Conservation (phyloP, 2,797 vertebrate species). For the Nannoperca australis region DNA sequence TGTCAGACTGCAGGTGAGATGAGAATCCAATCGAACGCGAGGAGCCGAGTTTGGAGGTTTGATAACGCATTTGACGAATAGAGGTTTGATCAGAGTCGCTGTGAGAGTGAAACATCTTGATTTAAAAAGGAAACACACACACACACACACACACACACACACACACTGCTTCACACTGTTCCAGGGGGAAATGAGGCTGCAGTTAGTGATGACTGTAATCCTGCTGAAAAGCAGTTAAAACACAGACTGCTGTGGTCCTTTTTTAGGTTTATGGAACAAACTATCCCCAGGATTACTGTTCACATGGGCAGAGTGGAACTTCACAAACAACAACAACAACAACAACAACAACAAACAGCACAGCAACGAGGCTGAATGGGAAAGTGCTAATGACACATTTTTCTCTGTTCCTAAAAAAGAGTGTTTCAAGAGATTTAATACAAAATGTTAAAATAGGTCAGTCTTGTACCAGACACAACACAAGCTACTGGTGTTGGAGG, state of each 20-base stretch:
- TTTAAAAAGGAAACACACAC: background rate
- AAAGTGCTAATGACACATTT: background rate
- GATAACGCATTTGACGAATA: background rate
- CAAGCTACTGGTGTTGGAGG: background rate
- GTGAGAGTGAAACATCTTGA: background rate
- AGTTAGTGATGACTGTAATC: constrained; percentile 59
- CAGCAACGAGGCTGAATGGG: background rate
- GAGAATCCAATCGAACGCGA: constrained; percentile 1
- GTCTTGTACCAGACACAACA: background rate
- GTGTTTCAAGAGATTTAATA: background rate
- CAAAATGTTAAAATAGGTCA: constrained; percentile 21
- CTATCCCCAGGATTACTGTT: constrained; percentile 67
- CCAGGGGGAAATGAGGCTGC: constrained; percentile 45
- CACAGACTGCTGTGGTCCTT: constrained; percentile 58
- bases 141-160: background rate
- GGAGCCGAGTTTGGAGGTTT: constrained; percentile 12
- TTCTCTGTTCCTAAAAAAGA: background rate
- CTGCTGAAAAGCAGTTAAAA: constrained; percentile 62
- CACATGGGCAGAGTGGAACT: constrained; percentile 27
- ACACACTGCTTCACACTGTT: background rate
- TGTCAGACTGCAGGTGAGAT: constrained; percentile 30
- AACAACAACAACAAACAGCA: constrained; percentile 1
- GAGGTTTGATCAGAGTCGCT: background rate
- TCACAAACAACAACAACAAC: constrained; percentile 32
- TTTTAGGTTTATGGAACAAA: constrained; percentile 78